phyloP scores from a whole-genome alignment of 2,888 invertebrate species.

The Aphrophora alni region DNA sequence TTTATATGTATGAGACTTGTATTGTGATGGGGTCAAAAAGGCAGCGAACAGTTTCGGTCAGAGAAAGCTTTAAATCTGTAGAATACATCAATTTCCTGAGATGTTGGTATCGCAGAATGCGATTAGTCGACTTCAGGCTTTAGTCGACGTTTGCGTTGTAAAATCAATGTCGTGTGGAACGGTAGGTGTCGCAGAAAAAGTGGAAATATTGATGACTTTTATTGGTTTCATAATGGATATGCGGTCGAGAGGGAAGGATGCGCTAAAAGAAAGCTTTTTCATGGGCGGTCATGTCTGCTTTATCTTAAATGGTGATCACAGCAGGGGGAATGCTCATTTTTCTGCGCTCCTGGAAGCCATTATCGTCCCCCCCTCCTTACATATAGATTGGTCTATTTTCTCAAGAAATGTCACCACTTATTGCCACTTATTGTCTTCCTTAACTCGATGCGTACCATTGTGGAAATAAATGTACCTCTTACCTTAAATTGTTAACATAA shows the following conservation, averaged over 20 bases:
- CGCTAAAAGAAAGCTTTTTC: too few relatives aligned
- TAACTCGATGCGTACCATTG: neutral
- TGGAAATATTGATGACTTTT: neutral
- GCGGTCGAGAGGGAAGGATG: neutral
- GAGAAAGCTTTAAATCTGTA: neutral
- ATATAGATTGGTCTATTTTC: constrained; percentile 29
- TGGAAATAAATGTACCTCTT: neutral
- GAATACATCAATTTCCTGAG: neutral
- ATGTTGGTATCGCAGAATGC: neutral
- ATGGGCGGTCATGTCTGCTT: neutral
- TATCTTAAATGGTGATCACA: neutral
- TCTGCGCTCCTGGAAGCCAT: neutral
- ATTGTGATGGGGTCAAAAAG: neutral
- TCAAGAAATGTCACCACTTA: constrained; percentile 32
- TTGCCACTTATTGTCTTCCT: neutral
- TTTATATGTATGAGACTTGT: neutral
- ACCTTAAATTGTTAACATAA: neutral
- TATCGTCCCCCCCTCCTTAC: constrained; percentile 11
- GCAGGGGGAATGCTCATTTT: neutral
- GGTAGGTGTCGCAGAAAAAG: neutral
- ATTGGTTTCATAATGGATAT: neutral
- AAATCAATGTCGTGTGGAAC: neutral
- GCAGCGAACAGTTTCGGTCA: neutral
- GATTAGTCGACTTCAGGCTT: neutral
- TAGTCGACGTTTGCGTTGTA: neutral